Conservation (phyloP, 2,113 vertebrate genomes). For the Hucho hucho region DNA sequence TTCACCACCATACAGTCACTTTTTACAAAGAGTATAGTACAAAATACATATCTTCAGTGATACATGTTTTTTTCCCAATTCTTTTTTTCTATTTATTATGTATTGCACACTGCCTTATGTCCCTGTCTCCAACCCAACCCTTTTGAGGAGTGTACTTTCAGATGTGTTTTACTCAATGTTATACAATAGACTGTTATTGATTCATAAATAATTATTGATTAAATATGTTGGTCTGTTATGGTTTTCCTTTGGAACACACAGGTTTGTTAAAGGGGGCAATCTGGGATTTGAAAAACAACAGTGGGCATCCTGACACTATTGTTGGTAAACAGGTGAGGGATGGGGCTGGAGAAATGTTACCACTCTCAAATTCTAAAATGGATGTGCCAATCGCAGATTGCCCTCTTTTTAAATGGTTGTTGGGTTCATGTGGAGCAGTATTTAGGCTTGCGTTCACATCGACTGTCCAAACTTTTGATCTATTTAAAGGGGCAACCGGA, state of each 20-base stretch:
- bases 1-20: conserved; percentile 21
- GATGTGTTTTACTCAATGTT: conserved; percentile 48
- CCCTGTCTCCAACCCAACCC: not conserved
- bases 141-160: conserved; percentile 43
- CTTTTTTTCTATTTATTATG: conserved; percentile 52
- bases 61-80: not conserved
- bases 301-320: too few relatives aligned
- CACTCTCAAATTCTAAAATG: too few relatives aligned
- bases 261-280: not conserved
- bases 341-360: too few relatives aligned
- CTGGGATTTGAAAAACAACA: not conserved
- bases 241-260: not conserved
- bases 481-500: too few relatives aligned
- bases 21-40: not conserved
- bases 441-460: too few relatives aligned
- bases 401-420: too few relatives aligned
- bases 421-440: too few relatives aligned
- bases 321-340: too few relatives aligned
- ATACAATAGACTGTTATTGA: conserved; percentile 39
- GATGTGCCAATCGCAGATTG: too few relatives aligned
- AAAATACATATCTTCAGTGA: not conserved
- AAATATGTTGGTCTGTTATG: conserved; percentile 21
- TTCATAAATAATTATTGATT: conserved; percentile 59
- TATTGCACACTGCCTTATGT: conserved; percentile 16
- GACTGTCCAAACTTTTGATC: not conserved